Evolutionary conservation across 2,113 vertebrate species (phyloP).

Genomic region (Etheostoma cragini): DNA sequence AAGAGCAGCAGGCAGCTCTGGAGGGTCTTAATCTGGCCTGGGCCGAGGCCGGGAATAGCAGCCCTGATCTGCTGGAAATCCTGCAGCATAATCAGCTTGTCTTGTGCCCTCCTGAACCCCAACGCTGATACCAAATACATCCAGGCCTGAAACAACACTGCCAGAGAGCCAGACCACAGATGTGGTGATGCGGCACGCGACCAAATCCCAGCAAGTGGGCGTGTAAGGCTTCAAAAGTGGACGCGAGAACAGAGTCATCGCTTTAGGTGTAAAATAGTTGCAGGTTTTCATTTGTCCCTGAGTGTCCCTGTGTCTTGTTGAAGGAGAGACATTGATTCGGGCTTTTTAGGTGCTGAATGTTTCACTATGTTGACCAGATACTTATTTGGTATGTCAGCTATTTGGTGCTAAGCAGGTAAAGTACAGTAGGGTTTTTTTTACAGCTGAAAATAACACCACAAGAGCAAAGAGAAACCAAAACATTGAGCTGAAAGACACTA

Average conservation of each 20-base stretch:
- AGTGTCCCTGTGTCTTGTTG: background rate
- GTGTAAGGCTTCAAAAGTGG: background rate
- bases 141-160: background rate
- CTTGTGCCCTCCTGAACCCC: slow-evolving; percentile 49
- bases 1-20: slow-evolving; percentile 15
- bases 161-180: background rate
- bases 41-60: slow-evolving; percentile 69
- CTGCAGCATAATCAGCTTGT: slow-evolving; percentile 71
- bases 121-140: slow-evolving; percentile 8
- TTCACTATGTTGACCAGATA: background rate
- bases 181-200: background rate
- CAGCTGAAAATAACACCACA: too few relatives aligned
- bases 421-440: too few relatives aligned
- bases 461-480: too few relatives aligned
- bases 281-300: too few relatives aligned
- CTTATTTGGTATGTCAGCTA: too few relatives aligned
- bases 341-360: background rate
- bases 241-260: background rate
- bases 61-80: slow-evolving; percentile 72
- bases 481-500: too few relatives aligned
- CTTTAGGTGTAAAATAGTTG: background rate
- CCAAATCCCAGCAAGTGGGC: background rate
- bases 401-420: too few relatives aligned
- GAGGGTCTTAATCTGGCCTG: slow-evolving; percentile 61
- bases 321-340: background rate